Conservation (phyloP, 2,888 invertebrate genomes). For the Patella pellucida region DNA sequence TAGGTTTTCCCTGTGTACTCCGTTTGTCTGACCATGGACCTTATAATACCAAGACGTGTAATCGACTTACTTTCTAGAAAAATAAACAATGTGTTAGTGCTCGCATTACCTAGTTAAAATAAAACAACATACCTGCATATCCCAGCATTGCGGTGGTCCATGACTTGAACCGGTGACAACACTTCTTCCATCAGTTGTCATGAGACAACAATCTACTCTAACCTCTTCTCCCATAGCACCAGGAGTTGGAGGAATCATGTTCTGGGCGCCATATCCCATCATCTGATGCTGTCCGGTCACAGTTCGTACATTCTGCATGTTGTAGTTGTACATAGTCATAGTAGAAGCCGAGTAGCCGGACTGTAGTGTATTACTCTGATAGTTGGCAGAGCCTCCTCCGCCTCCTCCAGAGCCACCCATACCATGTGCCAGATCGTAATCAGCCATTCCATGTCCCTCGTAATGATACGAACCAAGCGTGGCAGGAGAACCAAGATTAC, state of each 20-base stretch:
- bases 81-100: too few relatives aligned
- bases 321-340: conserved; percentile 25
- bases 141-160: conserved; percentile 72
- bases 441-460: conserved; percentile 34
- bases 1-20: too few relatives aligned
- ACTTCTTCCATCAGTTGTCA: conserved; percentile 65
- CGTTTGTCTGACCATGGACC: too few relatives aligned
- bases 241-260: conserved; percentile 41
- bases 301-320: conserved; percentile 53
- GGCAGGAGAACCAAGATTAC: conserved; percentile 24
- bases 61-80: too few relatives aligned
- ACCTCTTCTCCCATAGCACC: conserved; percentile 68
- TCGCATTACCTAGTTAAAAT: too few relatives aligned
- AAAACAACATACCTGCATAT: conserved; percentile 62
- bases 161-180: conserved; percentile 70
- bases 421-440: conserved; percentile 42
- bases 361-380: not conserved
- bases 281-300: conserved; percentile 56
- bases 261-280: conserved; percentile 39
- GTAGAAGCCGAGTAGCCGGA: conserved; percentile 13
- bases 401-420: conserved; percentile 20
- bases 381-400: conserved; percentile 26
- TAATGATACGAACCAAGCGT: conserved; percentile 36
- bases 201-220: conserved; percentile 68
- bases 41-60: too few relatives aligned